Evolutionary conservation across 2,888 invertebrate species (phyloP).

Genomic region (Coenonympha glycerion): DNA sequence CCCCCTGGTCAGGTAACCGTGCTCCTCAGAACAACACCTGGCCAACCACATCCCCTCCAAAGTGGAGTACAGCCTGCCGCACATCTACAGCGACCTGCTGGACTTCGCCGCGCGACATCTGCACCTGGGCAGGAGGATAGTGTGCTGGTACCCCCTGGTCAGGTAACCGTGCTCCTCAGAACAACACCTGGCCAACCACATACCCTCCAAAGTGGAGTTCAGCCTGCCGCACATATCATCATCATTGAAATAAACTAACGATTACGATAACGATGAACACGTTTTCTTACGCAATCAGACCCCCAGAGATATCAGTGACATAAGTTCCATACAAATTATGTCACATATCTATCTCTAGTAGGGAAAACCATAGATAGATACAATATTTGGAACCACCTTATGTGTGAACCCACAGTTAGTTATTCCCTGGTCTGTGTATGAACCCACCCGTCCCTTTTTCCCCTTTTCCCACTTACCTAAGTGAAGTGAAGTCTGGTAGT

Average conservation of each 20-base stretch:
- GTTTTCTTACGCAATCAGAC: too few species aligned
- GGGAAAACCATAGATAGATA: too few species aligned
- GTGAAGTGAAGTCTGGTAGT: too few species aligned
- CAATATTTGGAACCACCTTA: too few species aligned
- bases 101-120: constrained; percentile 87
- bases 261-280: too few species aligned
- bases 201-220: constrained; percentile 91
- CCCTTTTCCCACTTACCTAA: too few species aligned
- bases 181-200: constrained; percentile 80
- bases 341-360: not conserved
- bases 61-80: constrained; percentile 87
- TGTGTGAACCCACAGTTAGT: too few species aligned
- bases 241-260: too few species aligned
- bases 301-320: too few species aligned
- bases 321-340: too few species aligned
- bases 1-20: constrained; percentile 84
- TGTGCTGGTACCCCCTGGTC: constrained; percentile 96
- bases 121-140: constrained; percentile 84
- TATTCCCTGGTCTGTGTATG: too few species aligned
- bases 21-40: constrained; percentile 75
- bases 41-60: constrained; percentile 88
- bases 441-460: too few species aligned
- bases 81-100: constrained; percentile 89
- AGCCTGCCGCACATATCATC: constrained; percentile 87
- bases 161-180: constrained; percentile 76